These are phyloP conservation scores for Orthonevra nobilis DNA, from an alignment of 2,888 invertebrate species.

Conservation along the genomic window DNA sequence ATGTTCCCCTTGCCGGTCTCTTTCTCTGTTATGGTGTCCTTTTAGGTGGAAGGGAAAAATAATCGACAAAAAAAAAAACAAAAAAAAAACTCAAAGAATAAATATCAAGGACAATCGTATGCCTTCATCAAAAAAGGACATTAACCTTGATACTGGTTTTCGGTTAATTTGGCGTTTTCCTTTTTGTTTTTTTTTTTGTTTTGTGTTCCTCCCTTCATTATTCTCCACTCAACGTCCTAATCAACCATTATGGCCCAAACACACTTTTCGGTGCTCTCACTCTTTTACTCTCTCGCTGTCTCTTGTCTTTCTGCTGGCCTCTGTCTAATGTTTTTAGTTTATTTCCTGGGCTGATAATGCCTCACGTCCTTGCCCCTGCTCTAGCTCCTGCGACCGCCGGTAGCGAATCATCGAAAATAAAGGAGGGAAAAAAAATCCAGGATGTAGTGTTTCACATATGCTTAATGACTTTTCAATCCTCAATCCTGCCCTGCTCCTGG, in stretches of 20 bases:
- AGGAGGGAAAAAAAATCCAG: neutral
- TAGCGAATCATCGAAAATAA: neutral
- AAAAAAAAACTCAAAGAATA: constrained; percentile 22
- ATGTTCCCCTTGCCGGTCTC: constrained; percentile 11
- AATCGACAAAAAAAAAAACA: constrained; percentile 11
- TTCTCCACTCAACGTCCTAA: constrained; percentile 31
- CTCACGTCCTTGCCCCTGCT: neutral
- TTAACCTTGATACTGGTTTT: constrained; percentile 68
- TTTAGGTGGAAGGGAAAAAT: constrained; percentile 4
- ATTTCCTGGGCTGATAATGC: constrained; percentile 3
- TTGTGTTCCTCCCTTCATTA: neutral
- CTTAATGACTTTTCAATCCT: constrained; percentile 61
- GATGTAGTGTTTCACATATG: constrained; percentile 46
- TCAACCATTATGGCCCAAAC: constrained; percentile 6
- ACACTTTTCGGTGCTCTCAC: too few species aligned
- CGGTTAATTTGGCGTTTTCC: constrained; percentile 54
- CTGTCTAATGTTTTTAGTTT: neutral
- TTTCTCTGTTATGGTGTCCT: neutral
- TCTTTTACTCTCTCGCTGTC: too few species aligned
- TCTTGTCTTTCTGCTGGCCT: too few species aligned
- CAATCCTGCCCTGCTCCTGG: constrained; percentile 27
- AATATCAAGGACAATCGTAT: constrained; percentile 60
- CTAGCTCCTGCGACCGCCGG: too few species aligned
- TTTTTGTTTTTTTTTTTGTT: neutral
- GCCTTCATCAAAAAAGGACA: constrained; percentile 64